phyloP scores from a whole-genome alignment of 2,888 invertebrate genomes.

The Cephus runcator region DNA sequence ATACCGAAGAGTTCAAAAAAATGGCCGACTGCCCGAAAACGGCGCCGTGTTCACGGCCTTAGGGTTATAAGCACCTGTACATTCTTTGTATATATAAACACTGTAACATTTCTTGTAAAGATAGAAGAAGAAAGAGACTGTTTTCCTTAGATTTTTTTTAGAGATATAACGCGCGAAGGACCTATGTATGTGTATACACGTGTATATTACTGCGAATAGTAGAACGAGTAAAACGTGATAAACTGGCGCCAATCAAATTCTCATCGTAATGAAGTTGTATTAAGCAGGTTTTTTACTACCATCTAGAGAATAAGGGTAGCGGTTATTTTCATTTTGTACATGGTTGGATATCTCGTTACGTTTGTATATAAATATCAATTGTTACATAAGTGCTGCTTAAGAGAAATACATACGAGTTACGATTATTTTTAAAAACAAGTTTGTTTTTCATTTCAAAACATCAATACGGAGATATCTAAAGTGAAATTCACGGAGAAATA shows the following conservation, averaged over 20 bases:
- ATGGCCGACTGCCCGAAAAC: neutral
- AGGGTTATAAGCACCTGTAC: conserved; percentile 26
- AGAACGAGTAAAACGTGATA: conserved; percentile 3
- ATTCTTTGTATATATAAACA: conserved; percentile 41
- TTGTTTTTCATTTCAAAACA: conserved; percentile 13
- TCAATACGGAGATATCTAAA: neutral
- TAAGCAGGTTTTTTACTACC: conserved; percentile 44
- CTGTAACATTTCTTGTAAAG: conserved; percentile 43
- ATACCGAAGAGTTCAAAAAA: neutral
- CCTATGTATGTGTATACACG: conserved; percentile 11
- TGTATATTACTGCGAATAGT: conserved; percentile 24
- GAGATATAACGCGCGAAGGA: conserved; percentile 2
- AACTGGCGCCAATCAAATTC: conserved; percentile 8
- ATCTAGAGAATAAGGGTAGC: conserved; percentile 36
- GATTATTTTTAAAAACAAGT: conserved; percentile 46
- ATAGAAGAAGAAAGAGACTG: conserved; percentile 14
- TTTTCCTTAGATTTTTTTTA: neutral
- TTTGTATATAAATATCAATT: conserved; percentile 49
- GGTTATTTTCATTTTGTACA: conserved; percentile 28
- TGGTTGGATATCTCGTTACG: neutral
- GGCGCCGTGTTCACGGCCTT: conserved; percentile 14
- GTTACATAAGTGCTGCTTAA: conserved; percentile 48
- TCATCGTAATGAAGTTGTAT: conserved; percentile 27
- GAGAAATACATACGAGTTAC: conserved; percentile 46
- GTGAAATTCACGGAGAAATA: neutral